Base-by-base conservation (phyloP, 2,888 invertebrate species). In the Leucophenga maculata region DNA sequence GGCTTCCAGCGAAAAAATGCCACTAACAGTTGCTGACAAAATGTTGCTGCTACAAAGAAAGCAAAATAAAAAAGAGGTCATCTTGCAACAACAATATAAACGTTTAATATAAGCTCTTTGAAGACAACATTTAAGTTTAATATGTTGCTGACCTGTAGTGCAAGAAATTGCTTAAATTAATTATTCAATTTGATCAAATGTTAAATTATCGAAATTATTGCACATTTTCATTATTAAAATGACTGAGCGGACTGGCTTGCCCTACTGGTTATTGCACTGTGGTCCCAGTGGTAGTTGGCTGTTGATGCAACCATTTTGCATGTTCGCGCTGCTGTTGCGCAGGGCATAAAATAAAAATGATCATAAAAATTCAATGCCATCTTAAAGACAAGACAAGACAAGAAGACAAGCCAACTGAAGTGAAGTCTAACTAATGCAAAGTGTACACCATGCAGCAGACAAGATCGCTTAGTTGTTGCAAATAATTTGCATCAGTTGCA, bases 31-130 rank as follows among this genome's bases (percentile, higher is more conserved):
- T 60, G 54, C 20, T 44, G 31, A 18, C 11, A 54, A 54, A 54
- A 31, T 52, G 65, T 57, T 39, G 18, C 32, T 46, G 68, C 64
- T 6, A n/a, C n/a, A n/a, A n/a, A n/a, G n/a, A n/a, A n/a, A n/a
- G n/a, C n/a, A n/a, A n/a, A n/a, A 80, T 77, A 77, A 78, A 80
- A 81, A 80, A 80, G 80, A 77, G 80, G 80, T 80, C 80, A 80
- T 73, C 75, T 16, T 18, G 39, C 55, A 64, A 64, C 11, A 39
- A 39, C 39, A 39, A 39, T 39, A 39, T 39, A 39, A 39, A 39
- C 39, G 3, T 39, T 39, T 39, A 39, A 39, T 8, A 39, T 11
- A 6, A 6, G 39, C 11, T 8, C 39, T 39, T 6, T 39, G 8
- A 6, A 11, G 39, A 11, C 39, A 39, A 39, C 8, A 39, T 39